Base-by-base conservation (phyloP, 2,113 vertebrate species). In the Anguilla japonica region DNA sequence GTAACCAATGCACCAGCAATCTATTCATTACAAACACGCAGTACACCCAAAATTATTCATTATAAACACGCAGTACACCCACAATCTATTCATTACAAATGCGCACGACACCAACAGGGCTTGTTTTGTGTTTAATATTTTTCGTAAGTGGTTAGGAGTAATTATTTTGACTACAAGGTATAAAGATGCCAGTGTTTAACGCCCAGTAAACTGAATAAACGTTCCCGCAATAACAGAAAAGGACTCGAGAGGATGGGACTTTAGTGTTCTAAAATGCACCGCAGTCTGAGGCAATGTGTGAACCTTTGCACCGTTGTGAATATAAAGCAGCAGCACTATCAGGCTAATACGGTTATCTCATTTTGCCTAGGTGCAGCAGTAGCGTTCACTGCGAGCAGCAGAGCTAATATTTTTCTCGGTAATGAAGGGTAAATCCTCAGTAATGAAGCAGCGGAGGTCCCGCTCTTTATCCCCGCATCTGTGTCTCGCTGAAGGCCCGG, bases 51-150 rank as follows among this genome's bases (percentile, higher is more conserved):
- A 26, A 75, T 5, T 75, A 75, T 29, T 29, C 67, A 20, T 75
- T 89, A 85, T 87, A 88, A 83, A 46, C 43, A 87, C 85, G 78
- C 2, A 79, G 34, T 50, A 83, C 78, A 43, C 50, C 82, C 39
- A 46, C 41, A 84, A 78, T 75, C 86, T 86, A 9, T 83, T 82
- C 43, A 78, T 4, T 46, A 40, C 7, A 82, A 1, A 16, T 18
- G 39, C 82, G 81, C 53, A 53, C 88, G 98, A 99, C 50, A 96
- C 96, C 87, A 96, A 97, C 89, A 94, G 96, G 95, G 96, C 96
- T 91, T 97, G 96, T 90, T 20, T 63, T 39, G 6, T 5, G 4
- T 67, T 22, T 67, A 22, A 5, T 26, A 67, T 67, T 67, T 26
- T 67, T 67, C 60, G 26, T 26, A 26, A 67, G 60, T 22, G 60